Evolutionary conservation across 1,140 invertebrate species (phyloP).

Genomic region (Uloborus diversus): DNA sequence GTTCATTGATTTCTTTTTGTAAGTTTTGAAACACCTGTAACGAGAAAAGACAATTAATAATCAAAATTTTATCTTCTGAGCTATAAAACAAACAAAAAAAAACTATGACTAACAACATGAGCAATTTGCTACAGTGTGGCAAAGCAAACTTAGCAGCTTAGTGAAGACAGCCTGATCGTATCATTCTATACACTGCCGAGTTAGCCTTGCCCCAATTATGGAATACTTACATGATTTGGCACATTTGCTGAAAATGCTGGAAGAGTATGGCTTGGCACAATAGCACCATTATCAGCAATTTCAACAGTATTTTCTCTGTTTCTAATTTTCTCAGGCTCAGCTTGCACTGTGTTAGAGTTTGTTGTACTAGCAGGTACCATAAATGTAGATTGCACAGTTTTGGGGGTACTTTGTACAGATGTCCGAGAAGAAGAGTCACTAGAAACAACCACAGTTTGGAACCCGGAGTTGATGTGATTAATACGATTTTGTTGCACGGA

Average conservation of each 20-base stretch:
- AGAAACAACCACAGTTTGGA: conserved; percentile 33
- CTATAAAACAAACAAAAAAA: no score
- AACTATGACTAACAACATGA: no score
- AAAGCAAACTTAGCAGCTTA: no score
- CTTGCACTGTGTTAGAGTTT: neutral
- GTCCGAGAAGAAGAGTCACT: neutral
- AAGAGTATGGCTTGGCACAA: conserved; percentile 39
- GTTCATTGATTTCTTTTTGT: conserved; percentile 36
- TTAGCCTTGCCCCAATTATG: conserved; percentile 38
- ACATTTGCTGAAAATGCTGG: conserved; percentile 22
- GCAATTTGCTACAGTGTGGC: no score
- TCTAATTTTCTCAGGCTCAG: neutral
- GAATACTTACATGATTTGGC: conserved; percentile 37
- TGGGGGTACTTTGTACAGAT: neutral
- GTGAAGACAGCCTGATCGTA: no score
- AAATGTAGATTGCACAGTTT: conserved; percentile 22
- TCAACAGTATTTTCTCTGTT: neutral
- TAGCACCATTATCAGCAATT: conserved; percentile 28
- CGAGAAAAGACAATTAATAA: neutral
- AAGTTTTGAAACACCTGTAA: neutral
- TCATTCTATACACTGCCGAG: no score
- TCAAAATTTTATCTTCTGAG: neutral
- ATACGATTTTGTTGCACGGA: neutral
- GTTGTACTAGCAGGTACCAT: neutral
- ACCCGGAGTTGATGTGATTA: conserved; percentile 7